Base-by-base conservation (phyloP, 2,888 invertebrate species). In the Platycheirus albimanus region DNA sequence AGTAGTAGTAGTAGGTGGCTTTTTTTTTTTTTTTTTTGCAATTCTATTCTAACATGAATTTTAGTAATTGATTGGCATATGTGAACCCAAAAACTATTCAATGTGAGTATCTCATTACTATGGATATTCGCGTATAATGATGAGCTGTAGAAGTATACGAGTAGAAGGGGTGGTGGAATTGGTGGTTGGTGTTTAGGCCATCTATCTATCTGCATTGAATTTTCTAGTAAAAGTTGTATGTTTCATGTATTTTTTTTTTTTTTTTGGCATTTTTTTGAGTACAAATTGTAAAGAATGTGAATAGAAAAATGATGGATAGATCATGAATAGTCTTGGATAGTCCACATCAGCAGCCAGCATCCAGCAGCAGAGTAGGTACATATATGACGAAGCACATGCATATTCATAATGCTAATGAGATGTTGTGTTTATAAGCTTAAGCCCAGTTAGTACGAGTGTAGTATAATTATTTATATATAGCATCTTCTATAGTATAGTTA, bases 21-120 rank as follows among this genome's bases (percentile, higher is more conserved):
- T n/a, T n/a, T n/a, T n/a, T n/a, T 70, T 67, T 72, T 61, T 56
- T 61, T 74, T 63, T 56, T 76, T 77, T 77, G 41, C 49, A 78
- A 67, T 67, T 69, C 83, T 77, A 77, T 77, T 77, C 83, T 77
- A 77, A 83, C 77, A 83, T 83, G 83, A 83, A 64, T 83, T n/a
- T 83, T 83, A 83, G 83, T 83, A 83, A 83, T 83, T 83, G 83
- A 83, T 83, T 83, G 77, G 77, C 77, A 83, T 64, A 72, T 76
- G 83, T 83, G 81, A 81, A 67, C 81, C 81, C 66, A 76, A 81
- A 81, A 81, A 81, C 81, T 76, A 77, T 83, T 83, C 83, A 77
- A 83, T 74, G 77, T 83, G 77, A 72, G 78, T 71, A 72, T 83
- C 83, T 69, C 77, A 77, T 83, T 77, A 69, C 83, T 81, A 76